Conservation (phyloP, 2,888 invertebrate genomes). For the Leptopilina syphax region DNA sequence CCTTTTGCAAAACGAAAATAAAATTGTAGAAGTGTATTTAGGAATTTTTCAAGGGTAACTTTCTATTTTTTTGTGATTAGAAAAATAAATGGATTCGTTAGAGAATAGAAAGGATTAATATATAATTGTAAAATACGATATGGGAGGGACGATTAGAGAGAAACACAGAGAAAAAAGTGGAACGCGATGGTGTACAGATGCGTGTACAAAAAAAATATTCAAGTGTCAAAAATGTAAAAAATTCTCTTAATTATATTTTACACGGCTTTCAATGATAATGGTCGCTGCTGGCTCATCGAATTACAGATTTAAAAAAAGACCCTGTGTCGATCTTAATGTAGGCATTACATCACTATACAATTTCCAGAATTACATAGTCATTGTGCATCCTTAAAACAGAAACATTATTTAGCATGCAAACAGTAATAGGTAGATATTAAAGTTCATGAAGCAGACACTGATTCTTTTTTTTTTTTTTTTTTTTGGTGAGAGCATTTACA, state of each 20-base stretch:
- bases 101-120: constrained; percentile 29
- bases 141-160: constrained; percentile 64
- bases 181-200: constrained; percentile 43
- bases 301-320: constrained; percentile 55
- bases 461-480: neutral
- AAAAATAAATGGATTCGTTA: constrained; percentile 1
- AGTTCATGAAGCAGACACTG: constrained; percentile 35
- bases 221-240: constrained; percentile 24
- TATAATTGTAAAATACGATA: constrained; percentile 61
- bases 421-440: constrained; percentile 56
- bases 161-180: constrained; percentile 55
- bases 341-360: constrained; percentile 60
- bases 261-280: constrained; percentile 76
- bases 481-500: constrained; percentile 28
- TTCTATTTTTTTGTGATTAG: constrained; percentile 30
- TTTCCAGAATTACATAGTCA: constrained; percentile 75
- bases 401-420: constrained; percentile 73
- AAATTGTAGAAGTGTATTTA: neutral
- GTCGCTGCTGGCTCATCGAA: constrained; percentile 76
- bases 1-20: neutral
- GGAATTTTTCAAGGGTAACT: constrained; percentile 34
- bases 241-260: constrained; percentile 41
- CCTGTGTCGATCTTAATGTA: constrained; percentile 47
- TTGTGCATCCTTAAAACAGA: constrained; percentile 76
- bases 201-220: constrained; percentile 42